phyloP scores from a whole-genome alignment of 2,797 vertebrate species.

The Eremophila alpestris region DNA sequence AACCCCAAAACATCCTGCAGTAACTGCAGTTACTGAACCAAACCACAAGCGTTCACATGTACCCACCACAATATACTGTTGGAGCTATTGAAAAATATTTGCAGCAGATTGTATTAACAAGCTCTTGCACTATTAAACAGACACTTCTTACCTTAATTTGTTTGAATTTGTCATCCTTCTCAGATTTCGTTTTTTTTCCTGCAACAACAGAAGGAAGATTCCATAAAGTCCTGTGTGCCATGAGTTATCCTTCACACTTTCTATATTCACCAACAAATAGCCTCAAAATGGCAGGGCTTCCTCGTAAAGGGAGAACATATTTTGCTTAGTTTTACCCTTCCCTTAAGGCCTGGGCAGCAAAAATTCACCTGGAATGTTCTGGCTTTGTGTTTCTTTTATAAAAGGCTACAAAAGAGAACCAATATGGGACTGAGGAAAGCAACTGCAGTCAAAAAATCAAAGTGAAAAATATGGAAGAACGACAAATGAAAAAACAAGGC shows the following conservation, averaged over 20 bases:
- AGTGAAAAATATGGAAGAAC: not conserved
- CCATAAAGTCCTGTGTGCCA: not conserved
- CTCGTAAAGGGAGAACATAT: not conserved
- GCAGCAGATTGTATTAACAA: not conserved
- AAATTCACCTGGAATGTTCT: not conserved
- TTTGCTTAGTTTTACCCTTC: not conserved
- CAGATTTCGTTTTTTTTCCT: slow-evolving; percentile 90
- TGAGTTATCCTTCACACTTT: not conserved
- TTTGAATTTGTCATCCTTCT: slow-evolving; percentile 88
- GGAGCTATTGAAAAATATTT: slow-evolving; percentile 5
- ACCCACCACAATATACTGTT: not conserved
- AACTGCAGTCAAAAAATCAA: not conserved
- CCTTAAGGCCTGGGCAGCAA: not conserved
- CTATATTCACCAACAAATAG: not conserved
- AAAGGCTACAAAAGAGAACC: not conserved
- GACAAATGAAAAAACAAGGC: not conserved
- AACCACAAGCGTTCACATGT: slow-evolving; percentile 36
- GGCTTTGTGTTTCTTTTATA: not conserved
- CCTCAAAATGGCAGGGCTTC: not conserved
- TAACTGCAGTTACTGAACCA: slow-evolving; percentile 22
- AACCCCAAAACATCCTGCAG: not conserved
- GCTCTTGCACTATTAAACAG: not conserved
- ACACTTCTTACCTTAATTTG: slow-evolving; percentile 80
- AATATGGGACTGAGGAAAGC: not conserved
- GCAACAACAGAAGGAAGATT: slow-evolving; percentile 50